Base-by-base conservation (phyloP, 2,797 vertebrate genomes). In the Enteromius unitaeniatus region DNA sequence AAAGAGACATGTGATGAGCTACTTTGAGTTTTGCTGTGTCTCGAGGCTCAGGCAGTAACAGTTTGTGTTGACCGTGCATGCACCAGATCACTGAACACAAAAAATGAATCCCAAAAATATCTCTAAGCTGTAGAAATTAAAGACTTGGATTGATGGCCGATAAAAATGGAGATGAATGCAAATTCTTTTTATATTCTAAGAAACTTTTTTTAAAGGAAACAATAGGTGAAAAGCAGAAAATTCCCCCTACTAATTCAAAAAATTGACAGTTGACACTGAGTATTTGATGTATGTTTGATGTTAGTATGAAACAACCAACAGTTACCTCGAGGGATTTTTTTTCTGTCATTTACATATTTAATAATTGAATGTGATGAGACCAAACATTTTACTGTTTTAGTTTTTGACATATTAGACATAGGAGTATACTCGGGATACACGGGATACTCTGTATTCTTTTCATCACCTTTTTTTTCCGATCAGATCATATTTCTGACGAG, bases 1-100 rank as follows among this genome's bases (percentile, higher is more conserved):
- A 82, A 80, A 81, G 42, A 47, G 64, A 26, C 86, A 86, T 77
- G 68, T 89, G 84, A 83, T 84, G 60, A 69, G 78, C 42, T 78
- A 65, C 68, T 84, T 72, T 62, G 26, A 15, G 26, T 82, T 42
- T 86, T 58, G 23, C 47, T 62, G n/a, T 72, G 64, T 47, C 82
- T 76, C 78, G 47, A 75, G 77, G 49, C 47, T 21, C 19, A 74
- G 10, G 49, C 19, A 37, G 28, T 53, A 51, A 53, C 11, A 19
- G 19, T 65, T 47, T 47, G 3, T 64, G 60, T 6, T 58, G 21
- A 76, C 7, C 23, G 6, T 42, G n/a, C 10, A 78, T n/a, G 19
- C 23, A 0, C 49, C 42, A 78, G 42, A 78, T 51, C 26, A 31
- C 77, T 34, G 23, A 49, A 34, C 26, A 31, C 14, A 64, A 64